Evolutionary conservation across 2,113 vertebrate species (phyloP).

Genomic region (Acrocephalus kingi): DNA sequence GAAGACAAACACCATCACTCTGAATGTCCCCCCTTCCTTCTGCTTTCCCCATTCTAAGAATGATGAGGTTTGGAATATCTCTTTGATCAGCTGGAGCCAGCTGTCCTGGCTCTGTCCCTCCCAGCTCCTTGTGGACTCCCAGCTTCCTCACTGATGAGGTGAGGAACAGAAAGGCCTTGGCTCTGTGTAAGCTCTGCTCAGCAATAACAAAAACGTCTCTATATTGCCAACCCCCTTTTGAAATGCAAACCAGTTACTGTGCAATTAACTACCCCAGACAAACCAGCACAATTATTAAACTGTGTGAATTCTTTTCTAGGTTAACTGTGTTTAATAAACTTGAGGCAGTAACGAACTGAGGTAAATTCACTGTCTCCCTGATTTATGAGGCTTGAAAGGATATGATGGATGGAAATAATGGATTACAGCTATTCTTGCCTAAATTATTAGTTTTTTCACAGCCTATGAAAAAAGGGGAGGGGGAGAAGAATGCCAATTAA

Average conservation of each 20-base stretch:
- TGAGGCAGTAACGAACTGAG: neutral
- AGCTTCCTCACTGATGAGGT: neutral
- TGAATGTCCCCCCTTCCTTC: rapidly evolving
- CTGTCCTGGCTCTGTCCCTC: neutral
- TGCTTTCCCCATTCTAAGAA: neutral
- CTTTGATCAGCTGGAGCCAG: neutral
- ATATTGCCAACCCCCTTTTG: neutral
- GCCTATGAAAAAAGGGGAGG: neutral
- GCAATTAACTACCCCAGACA: neutral
- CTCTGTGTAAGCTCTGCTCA: neutral
- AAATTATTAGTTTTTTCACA: neutral
- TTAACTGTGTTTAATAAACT: neutral
- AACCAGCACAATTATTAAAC: neutral
- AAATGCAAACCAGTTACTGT: neutral
- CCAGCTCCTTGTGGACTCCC: neutral
- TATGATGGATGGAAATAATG: neutral
- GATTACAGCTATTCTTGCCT: neutral
- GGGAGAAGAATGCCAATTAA: neutral
- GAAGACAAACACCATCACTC: neutral
- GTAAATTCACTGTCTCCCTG: neutral
- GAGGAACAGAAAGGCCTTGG: neutral
- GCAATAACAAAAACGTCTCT: neutral
- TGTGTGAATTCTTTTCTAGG: neutral
- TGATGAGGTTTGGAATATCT: neutral
- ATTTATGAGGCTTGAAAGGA: neutral